A percentile compares a stretch with the other conserved stretches of the same genome.
phyloP scores from a whole-genome alignment of 1,140 invertebrate species.

The Cyclina sinensis region DNA sequence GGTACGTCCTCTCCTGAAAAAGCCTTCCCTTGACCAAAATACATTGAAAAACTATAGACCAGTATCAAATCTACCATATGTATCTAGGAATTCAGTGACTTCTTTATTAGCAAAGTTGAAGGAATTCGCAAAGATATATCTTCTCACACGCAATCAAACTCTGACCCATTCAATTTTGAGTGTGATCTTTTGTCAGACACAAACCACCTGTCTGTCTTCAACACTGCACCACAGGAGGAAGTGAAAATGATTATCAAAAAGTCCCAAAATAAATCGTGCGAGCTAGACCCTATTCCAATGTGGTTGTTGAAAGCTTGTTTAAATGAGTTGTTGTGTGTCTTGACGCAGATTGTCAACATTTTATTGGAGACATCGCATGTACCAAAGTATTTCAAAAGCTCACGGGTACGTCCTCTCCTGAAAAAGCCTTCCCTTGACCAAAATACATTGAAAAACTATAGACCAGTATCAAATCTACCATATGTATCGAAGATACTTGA shows the following conservation, averaged over 20 bases:
- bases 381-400: background rate
- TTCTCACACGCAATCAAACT: background rate
- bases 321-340: background rate
- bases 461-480: too few relatives aligned
- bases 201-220: too few relatives aligned
- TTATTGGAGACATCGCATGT: background rate
- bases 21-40: background rate
- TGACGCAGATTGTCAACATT: background rate
- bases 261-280: too few relatives aligned
- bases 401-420: background rate
- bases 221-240: background rate
- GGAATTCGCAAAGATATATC: constrained; percentile 3
- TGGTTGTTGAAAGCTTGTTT: too few relatives aligned
- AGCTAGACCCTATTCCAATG: too few relatives aligned
- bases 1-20: background rate
- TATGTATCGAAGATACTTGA: too few relatives aligned
- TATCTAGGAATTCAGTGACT: constrained; percentile 34
- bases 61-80: too few relatives aligned
- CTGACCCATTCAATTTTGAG: background rate
- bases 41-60: too few relatives aligned
- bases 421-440: background rate
- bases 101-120: constrained; percentile 39
- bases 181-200: background rate
- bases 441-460: too few relatives aligned
- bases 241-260: background rate